Conservation (phyloP, 2,888 invertebrate genomes). For the Abrostola triplasia region DNA sequence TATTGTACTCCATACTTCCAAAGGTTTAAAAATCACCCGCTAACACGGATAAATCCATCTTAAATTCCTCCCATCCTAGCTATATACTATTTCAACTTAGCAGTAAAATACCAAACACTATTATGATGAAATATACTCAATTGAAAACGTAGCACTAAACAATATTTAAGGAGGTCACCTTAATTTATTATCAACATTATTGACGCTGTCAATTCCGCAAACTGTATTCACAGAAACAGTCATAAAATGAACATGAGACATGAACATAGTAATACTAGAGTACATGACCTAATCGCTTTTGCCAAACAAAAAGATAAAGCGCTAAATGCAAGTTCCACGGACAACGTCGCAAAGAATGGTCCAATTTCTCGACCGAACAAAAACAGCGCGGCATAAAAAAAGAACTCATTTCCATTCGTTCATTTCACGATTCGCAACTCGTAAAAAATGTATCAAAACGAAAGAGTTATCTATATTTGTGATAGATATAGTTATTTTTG, state of each 20-base stretch:
- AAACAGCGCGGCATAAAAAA: constrained; percentile 38
- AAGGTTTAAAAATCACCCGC: no score
- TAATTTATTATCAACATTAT: constrained; percentile 49
- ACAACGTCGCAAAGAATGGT: constrained; percentile 9
- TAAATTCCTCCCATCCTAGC: background rate
- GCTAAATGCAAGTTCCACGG: constrained; percentile 18
- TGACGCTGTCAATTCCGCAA: constrained; percentile 40
- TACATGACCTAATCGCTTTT: constrained; percentile 25
- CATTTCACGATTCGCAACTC: constrained; percentile 59
- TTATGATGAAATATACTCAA: constrained; percentile 23
- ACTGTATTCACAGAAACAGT: constrained; percentile 35
- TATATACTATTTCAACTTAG: background rate
- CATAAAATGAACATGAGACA: constrained; percentile 37
- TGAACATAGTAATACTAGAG: constrained; percentile 18
- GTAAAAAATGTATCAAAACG: constrained; percentile 64
- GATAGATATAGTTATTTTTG: constrained; percentile 82
- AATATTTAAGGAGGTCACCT: constrained; percentile 42
- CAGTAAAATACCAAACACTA: constrained; percentile 26
- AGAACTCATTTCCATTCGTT: constrained; percentile 57
- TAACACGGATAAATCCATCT: no score
- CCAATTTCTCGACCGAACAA: constrained; percentile 27
- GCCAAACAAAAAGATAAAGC: constrained; percentile 17
- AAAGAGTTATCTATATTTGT: constrained; percentile 73
- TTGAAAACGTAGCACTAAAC: constrained; percentile 25
- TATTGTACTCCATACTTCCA: background rate